These are phyloP conservation scores for Halictus rubicundus DNA, from an alignment of 1,140 invertebrate genomes.

Conservation along the genomic window DNA sequence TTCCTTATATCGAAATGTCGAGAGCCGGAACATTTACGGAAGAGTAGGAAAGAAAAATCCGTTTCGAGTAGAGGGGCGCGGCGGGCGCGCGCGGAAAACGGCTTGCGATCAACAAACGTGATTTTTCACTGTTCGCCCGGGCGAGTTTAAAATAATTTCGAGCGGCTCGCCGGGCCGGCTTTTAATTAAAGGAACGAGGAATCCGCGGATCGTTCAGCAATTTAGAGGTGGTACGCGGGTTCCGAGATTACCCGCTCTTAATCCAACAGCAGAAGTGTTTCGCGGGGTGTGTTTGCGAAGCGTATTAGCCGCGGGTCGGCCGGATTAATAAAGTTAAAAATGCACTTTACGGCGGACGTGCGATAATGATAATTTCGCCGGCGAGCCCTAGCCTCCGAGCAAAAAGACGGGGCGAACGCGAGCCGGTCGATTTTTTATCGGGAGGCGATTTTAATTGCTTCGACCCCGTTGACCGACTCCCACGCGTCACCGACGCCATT, in stretches of 20 bases:
- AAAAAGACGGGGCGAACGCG: background rate
- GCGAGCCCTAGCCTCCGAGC: background rate
- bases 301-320: constrained; percentile 16
- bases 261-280: constrained; percentile 18
- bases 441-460: constrained; percentile 11
- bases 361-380: constrained; percentile 30
- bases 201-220: constrained; percentile 5
- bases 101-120: background rate
- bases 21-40: too few species aligned
- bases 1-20: too few species aligned
- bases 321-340: constrained; percentile 40
- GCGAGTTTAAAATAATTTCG: constrained; percentile 2
- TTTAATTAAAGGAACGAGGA: constrained; percentile 20
- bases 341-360: constrained; percentile 26
- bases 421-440: constrained; percentile 2
- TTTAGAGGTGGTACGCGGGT: background rate
- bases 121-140: background rate
- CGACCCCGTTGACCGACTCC: background rate
- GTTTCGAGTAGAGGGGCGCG: too few species aligned
- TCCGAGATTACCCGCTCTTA: constrained; percentile 16
- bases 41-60: too few species aligned
- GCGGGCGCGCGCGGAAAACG: too few species aligned
- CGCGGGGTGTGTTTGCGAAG: constrained; percentile 27
- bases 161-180: too few species aligned
- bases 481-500: background rate